Evolutionary conservation across 2,797 vertebrate genomes (phyloP).

Genomic region (Darevskia mixta): DNA sequence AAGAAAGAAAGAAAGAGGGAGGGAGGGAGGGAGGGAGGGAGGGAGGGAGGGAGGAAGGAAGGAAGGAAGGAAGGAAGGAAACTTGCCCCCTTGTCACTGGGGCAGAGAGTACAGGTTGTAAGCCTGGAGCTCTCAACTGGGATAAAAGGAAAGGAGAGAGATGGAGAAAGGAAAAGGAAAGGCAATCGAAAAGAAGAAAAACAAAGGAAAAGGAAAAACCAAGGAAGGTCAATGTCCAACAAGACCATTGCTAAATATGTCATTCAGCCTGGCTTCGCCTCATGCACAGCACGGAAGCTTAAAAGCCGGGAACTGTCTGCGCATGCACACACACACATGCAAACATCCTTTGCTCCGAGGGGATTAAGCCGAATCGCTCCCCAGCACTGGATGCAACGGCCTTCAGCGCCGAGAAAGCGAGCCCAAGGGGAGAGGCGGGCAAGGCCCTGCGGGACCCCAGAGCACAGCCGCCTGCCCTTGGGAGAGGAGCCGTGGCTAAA

Average conservation of each 20-base stretch:
- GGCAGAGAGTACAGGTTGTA: accelerated
- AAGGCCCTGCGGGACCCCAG: constrained; percentile 46
- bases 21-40: too few relatives aligned
- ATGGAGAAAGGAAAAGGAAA: too few relatives aligned
- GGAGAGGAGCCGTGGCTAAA: constrained; percentile 72
- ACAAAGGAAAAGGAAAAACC: accelerated
- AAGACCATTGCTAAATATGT: background rate
- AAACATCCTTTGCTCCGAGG: constrained; percentile 45
- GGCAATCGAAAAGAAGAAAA: too few relatives aligned
- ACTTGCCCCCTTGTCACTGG: accelerated
- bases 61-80: accelerated
- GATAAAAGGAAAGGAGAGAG: background rate
- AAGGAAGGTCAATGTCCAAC: too few relatives aligned
- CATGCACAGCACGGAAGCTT: accelerated
- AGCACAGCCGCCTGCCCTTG: constrained; percentile 72
- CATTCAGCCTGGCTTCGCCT: background rate
- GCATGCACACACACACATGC: background rate
- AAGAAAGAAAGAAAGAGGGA: too few relatives aligned
- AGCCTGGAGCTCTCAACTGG: accelerated
- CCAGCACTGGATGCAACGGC: constrained; percentile 65
- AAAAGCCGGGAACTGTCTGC: background rate
- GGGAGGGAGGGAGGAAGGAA: too few relatives aligned
- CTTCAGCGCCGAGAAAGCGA: constrained; percentile 19
- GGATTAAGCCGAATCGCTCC: constrained; percentile 73
- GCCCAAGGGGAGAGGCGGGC: constrained; percentile 19